These are phyloP conservation scores for Chelon labrosus DNA, from an alignment of 2,797 vertebrate species.

Conservation along the genomic window DNA sequence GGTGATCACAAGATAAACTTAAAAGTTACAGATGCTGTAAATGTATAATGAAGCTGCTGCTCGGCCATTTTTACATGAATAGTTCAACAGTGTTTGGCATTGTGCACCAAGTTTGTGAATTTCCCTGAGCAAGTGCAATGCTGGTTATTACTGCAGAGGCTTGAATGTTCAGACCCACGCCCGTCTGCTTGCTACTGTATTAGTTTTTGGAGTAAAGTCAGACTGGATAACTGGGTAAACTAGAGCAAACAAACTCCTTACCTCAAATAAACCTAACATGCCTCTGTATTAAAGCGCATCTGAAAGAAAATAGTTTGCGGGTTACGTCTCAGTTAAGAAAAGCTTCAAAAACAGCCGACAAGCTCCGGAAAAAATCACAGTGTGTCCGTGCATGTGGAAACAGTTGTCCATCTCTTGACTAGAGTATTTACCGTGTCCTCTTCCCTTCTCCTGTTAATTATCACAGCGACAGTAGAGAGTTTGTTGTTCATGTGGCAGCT, in stretches of 20 bases:
- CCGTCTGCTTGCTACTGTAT: too few relatives aligned
- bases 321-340: conserved; percentile 36
- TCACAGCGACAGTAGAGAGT: conserved; percentile 32
- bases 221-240: conserved; percentile 40
- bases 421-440: neutral
- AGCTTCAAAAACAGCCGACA: conserved; percentile 30
- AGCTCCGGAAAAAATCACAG: conserved; percentile 37
- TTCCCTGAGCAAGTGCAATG: too few relatives aligned
- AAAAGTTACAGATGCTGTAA: too few relatives aligned
- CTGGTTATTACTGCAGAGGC: too few relatives aligned
- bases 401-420: neutral
- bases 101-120: too few relatives aligned
- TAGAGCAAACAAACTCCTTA: conserved; percentile 31
- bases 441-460: conserved; percentile 30
- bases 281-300: conserved; percentile 35
- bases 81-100: too few relatives aligned
- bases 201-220: conserved; percentile 18
- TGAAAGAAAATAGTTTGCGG: conserved; percentile 43
- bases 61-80: too few relatives aligned
- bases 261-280: conserved; percentile 36
- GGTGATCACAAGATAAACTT: too few relatives aligned
- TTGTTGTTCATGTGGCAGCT: conserved; percentile 45
- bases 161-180: too few relatives aligned
- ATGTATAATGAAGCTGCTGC: too few relatives aligned
- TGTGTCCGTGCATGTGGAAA: conserved; percentile 13